Percentiles rank a stretch among this genome's conserved stretches.
These are phyloP conservation scores for Drosophila emarginata DNA, from an alignment of 2,888 invertebrate genomes.

Conservation along the genomic window DNA sequence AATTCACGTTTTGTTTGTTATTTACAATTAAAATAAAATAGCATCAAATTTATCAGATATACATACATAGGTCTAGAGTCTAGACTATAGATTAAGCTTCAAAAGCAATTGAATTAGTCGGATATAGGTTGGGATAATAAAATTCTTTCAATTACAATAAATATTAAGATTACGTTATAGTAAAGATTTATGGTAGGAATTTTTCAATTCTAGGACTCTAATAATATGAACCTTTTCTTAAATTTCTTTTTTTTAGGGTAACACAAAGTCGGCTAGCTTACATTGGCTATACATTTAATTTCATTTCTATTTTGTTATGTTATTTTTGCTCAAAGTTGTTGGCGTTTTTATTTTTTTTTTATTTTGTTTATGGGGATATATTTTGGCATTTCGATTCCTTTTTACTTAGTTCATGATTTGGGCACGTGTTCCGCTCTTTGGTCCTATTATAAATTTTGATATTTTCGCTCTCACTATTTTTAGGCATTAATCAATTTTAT, in stretches of 20 bases:
- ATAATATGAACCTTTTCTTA: neutral
- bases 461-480: constrained; percentile 5
- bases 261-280: neutral
- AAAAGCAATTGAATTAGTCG: too few species aligned
- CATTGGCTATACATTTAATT: neutral
- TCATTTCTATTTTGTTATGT: neutral
- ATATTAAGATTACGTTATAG: too few species aligned
- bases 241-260: neutral
- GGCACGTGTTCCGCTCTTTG: constrained; percentile 16
- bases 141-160: too few species aligned
- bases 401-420: constrained; percentile 31
- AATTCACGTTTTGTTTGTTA: too few species aligned
- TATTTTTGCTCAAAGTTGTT: neutral
- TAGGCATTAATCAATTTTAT: constrained; percentile 3
- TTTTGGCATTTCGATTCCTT: constrained; percentile 14
- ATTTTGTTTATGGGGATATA: constrained; percentile 4
- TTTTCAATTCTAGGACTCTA: neutral
- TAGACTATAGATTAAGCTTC: too few species aligned
- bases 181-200: too few species aligned
- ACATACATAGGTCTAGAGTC: too few species aligned
- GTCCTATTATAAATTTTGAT: constrained; percentile 27
- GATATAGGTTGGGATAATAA: too few species aligned
- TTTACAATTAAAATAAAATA: too few species aligned
- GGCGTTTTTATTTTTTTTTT: constrained; percentile 1
- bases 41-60: too few species aligned